Conservation (phyloP, 2,797 vertebrate genomes). For the Sternotherus odoratus region DNA sequence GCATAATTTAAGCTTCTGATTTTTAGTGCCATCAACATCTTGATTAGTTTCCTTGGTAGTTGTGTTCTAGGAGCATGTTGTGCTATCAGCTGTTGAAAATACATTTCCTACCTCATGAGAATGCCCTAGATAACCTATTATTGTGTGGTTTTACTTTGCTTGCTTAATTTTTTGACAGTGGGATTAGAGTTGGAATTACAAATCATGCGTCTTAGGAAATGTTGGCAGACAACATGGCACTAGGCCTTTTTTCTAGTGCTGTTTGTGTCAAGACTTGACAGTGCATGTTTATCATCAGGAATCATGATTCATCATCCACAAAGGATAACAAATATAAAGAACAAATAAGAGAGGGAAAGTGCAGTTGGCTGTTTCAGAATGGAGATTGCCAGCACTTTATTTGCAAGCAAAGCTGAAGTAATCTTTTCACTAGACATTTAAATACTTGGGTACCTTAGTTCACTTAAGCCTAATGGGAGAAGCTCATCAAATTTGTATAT, state of each 20-base stretch:
- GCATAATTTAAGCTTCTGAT: background rate
- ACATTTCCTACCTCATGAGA: background rate
- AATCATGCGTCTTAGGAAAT: background rate
- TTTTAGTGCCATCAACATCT: background rate
- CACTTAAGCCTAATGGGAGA: background rate
- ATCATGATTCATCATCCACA: constrained; percentile 15
- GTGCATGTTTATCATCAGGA: background rate
- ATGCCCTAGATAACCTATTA: background rate
- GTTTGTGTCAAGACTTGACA: background rate
- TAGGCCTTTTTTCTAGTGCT: background rate
- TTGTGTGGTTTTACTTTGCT: background rate
- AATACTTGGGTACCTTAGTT: background rate
- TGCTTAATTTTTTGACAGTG: background rate
- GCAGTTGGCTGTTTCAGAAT: background rate
- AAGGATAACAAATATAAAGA: background rate
- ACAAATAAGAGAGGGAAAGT: background rate
- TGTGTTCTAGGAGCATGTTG: background rate
- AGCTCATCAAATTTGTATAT: background rate
- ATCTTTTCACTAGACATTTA: background rate
- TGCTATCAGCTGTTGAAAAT: background rate
- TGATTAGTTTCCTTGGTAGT: background rate
- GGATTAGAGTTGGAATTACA: background rate
- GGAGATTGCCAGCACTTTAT: background rate
- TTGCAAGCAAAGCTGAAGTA: background rate
- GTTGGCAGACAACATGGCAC: background rate